Conservation (phyloP, 2,797 vertebrate genomes). For the Trachurus trachurus region DNA sequence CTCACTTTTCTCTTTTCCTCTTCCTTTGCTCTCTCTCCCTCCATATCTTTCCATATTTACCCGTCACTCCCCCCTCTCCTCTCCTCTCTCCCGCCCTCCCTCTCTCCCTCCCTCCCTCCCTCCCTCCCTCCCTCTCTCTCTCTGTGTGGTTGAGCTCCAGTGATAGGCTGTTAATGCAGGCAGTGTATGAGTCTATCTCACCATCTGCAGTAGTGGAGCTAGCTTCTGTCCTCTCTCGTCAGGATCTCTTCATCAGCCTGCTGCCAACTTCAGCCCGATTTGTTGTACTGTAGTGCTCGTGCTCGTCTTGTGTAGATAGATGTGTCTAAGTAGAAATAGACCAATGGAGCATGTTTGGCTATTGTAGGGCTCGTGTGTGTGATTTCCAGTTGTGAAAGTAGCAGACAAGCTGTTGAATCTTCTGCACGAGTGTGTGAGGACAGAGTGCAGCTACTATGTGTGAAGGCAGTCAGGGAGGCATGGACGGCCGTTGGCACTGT, state of each 20-base stretch:
- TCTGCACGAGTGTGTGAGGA: slow-evolving; percentile 66
- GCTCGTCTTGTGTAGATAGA: slow-evolving; percentile 38
- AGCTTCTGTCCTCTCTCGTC: slow-evolving; percentile 73
- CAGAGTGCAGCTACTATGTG: slow-evolving; percentile 75
- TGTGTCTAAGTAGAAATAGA: slow-evolving; percentile 58
- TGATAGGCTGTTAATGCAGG: slow-evolving; percentile 84
- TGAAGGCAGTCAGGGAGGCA: slow-evolving; percentile 83
- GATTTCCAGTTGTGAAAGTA: slow-evolving; percentile 70
- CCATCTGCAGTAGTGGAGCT: slow-evolving; percentile 85
- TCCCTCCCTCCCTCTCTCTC: slow-evolving; percentile 21
- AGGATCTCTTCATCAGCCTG: slow-evolving; percentile 76
- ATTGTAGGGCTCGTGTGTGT: slow-evolving; percentile 59
- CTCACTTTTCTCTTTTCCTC: slow-evolving; percentile 54
- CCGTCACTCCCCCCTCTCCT: slow-evolving; percentile 36
- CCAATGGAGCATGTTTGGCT: slow-evolving; percentile 61
- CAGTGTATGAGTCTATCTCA: slow-evolving; percentile 82
- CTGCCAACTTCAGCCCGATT: slow-evolving; percentile 69
- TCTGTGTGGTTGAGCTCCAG: slow-evolving; percentile 76
- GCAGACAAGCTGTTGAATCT: slow-evolving; percentile 73
- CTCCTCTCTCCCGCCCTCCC: not conserved
- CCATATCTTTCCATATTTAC: slow-evolving; percentile 81
- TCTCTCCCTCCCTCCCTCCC: slow-evolving; percentile 14
- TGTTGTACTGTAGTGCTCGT: slow-evolving; percentile 33
- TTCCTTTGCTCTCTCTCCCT: slow-evolving; percentile 55
- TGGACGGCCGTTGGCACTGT: slow-evolving; percentile 85